Percentiles rank a stretch among this genome's conserved stretches.
Evolutionary conservation across 2,113 vertebrate genomes (phyloP).

Genomic region (Polypterus senegalus): DNA sequence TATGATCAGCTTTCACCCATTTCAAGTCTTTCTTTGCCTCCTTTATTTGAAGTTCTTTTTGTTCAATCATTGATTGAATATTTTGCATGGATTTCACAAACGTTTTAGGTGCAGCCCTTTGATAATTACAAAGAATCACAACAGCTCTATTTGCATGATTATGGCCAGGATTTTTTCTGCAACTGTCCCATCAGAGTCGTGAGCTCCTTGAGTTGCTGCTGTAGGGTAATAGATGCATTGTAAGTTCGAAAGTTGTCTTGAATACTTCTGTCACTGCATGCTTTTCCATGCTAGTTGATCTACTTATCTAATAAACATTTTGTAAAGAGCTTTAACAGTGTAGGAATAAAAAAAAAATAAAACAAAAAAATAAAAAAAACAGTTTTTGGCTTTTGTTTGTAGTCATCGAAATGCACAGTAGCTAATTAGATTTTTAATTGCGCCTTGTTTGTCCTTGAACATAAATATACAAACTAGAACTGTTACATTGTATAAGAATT

Average conservation of each 20-base stretch:
- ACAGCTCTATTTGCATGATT: slow-evolving; percentile 57
- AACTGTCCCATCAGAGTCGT: slow-evolving; percentile 37
- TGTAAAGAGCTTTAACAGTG: no score
- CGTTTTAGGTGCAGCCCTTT: slow-evolving; percentile 52
- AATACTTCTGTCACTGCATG: no score
- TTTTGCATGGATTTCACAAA: slow-evolving; percentile 54
- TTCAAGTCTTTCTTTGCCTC: slow-evolving; percentile 32
- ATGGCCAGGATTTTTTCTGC: slow-evolving; percentile 55
- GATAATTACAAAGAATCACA: slow-evolving; percentile 62
- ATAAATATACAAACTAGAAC: no score
- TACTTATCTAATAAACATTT: no score
- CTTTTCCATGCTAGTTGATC: no score
- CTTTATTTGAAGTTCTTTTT: slow-evolving; percentile 35
- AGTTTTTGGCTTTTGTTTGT: no score
- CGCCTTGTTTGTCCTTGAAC: no score
- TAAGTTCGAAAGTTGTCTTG: slow-evolving; percentile 42
- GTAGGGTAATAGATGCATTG: slow-evolving; percentile 54
- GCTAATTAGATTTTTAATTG: no score
- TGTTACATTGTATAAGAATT: no score
- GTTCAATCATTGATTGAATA: slow-evolving; percentile 44
- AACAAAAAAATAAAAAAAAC: no score
- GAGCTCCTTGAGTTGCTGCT: slow-evolving; percentile 50
- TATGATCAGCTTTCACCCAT: slow-evolving; percentile 20
- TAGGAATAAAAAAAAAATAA: no score
- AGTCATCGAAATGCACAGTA: no score